Evolutionary conservation across 2,797 vertebrate species (phyloP).

Genomic region (Microhierax caerulescens): DNA sequence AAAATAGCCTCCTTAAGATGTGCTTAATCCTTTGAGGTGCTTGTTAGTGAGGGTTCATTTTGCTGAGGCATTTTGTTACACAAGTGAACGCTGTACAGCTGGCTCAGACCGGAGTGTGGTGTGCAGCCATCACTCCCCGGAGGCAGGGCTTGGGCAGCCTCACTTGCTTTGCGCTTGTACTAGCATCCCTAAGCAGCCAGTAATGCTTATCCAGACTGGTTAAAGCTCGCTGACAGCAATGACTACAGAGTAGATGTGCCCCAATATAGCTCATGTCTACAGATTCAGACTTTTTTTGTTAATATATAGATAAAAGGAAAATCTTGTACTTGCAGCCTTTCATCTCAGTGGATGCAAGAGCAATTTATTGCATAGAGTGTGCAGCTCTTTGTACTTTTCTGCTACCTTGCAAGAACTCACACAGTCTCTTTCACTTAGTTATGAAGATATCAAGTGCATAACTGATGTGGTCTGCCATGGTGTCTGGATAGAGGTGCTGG

Average conservation of each 20-base stretch:
- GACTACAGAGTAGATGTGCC: not conserved
- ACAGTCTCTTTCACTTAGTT: constrained; percentile 19
- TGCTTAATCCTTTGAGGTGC: constrained; percentile 25
- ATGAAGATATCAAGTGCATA: constrained; percentile 13
- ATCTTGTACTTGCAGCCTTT: constrained; percentile 51
- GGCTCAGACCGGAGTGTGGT: not conserved
- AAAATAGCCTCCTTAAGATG: not conserved
- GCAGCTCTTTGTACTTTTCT: constrained; percentile 55
- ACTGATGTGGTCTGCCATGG: not conserved
- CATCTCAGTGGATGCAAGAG: constrained; percentile 36
- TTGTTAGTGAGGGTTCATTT: constrained; percentile 17
- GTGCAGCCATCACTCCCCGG: not conserved
- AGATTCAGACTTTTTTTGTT: constrained; percentile 40
- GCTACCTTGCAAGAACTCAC: constrained; percentile 44
- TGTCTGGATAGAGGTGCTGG: not conserved
- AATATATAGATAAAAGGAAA: constrained; percentile 61
- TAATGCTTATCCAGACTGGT: not conserved
- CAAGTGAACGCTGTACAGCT: not conserved
- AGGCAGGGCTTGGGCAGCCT: not conserved
- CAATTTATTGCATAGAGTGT: constrained; percentile 21
- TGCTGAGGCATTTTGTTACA: constrained; percentile 28
- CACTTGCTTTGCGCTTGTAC: not conserved
- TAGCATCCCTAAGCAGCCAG: not conserved
- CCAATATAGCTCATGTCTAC: not conserved
- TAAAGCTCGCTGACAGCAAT: constrained; percentile 19